Conservation (phyloP, 2,113 vertebrate species). For the Oreocharis arfaki region DNA sequence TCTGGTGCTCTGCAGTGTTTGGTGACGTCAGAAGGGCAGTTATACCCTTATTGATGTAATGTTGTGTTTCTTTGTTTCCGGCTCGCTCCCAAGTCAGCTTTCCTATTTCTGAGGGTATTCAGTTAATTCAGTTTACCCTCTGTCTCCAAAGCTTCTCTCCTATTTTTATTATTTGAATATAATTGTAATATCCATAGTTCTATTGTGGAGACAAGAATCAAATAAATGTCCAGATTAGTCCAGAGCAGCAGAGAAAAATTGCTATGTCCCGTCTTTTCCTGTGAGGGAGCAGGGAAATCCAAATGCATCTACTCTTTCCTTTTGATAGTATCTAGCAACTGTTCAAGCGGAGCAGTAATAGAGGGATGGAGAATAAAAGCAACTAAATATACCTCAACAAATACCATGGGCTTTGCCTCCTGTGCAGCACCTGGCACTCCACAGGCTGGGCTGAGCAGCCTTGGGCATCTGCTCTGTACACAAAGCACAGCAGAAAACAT, state of each 20-base stretch:
- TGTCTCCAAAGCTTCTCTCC: not conserved
- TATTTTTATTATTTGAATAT: conserved; percentile 22
- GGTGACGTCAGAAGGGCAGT: not conserved
- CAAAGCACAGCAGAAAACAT: not conserved
- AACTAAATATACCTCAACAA: not conserved
- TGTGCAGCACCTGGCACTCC: not conserved
- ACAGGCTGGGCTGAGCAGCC: not conserved
- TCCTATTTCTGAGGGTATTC: not conserved
- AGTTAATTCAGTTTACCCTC: conserved; percentile 40
- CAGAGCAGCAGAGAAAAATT: not conserved
- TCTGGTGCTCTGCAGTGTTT: not conserved
- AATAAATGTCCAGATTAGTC: not conserved
- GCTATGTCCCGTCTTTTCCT: not conserved
- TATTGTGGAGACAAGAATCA: not conserved
- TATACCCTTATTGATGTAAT: not conserved
- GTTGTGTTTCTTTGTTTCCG: not conserved
- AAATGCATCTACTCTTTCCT: not conserved
- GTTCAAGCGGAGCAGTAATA: not conserved
- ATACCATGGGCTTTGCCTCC: not conserved
- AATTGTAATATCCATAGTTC: not conserved
- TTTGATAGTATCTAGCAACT: not conserved
- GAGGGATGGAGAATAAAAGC: not conserved
- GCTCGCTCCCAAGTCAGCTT: not conserved
- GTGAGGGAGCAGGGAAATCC: not conserved
- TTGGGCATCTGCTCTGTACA: not conserved